A percentile compares a stretch with the other conserved stretches of the same genome.
phyloP scores from a whole-genome alignment of 2,888 invertebrate species.

The Pherbina coryleti region DNA sequence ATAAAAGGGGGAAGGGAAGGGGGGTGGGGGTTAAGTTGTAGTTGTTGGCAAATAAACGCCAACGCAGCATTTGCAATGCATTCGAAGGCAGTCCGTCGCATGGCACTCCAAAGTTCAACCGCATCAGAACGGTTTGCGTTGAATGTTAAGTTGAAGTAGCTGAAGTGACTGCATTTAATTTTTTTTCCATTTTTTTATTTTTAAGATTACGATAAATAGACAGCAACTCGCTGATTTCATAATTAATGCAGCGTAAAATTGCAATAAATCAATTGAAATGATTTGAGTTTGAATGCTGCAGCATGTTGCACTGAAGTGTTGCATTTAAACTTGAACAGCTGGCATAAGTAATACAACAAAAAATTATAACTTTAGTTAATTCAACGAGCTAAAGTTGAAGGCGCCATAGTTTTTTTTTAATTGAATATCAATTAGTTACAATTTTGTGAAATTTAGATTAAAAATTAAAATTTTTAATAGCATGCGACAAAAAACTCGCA shows the following conservation, averaged over 20 bases:
- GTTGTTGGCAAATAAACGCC: slow-evolving; percentile 18
- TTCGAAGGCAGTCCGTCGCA: neutral
- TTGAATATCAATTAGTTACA: too few species aligned
- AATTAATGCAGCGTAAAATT: slow-evolving; percentile 24
- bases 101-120: slow-evolving; percentile 17
- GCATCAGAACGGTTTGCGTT: neutral
- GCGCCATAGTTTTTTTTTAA: neutral
- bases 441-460: too few species aligned
- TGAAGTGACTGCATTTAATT: neutral
- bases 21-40: neutral
- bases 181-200: neutral
- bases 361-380: neutral
- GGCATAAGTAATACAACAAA: neutral
- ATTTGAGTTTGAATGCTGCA: neutral
- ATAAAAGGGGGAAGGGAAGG: neutral
- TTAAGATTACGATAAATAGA: neutral
- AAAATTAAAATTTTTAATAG: too few species aligned
- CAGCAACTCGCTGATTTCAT: slow-evolving; percentile 23
- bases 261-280: slow-evolving; percentile 30
- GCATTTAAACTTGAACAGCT: neutral
- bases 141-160: neutral
- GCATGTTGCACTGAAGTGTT: neutral
- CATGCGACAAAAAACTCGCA: too few species aligned
- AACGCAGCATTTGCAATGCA: slow-evolving; percentile 4
- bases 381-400: neutral